Base-by-base conservation (phyloP, 2,797 vertebrate genomes). In the Trachurus trachurus region DNA sequence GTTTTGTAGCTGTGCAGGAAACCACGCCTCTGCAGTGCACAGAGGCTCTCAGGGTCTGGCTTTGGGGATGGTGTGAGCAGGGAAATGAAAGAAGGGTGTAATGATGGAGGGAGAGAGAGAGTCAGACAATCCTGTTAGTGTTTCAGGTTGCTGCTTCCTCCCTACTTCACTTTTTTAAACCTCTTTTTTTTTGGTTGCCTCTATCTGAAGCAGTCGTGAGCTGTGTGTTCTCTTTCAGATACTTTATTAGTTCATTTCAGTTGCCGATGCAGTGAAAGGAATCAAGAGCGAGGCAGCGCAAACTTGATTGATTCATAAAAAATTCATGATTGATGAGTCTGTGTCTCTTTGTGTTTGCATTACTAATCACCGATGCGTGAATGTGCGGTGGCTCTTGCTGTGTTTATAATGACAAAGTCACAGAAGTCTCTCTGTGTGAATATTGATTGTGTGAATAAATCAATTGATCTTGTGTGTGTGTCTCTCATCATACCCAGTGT, bases 401-500 rank as follows among this genome's bases (percentile, higher is more conserved):
- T 49, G 31, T 67, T 61, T 49, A 34, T 34, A 26, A 65, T 4
- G 26, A 60, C 59, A 34, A 17, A 4, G 34, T 40, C 42, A 15
- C 34, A 42, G 0, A 1, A n/a, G 19, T 44, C 11, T 57, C 17
- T 65, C 22, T 40, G 22, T 54, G 13, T 66, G 2, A 31, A 9
- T 77, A 57, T 74, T 47, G 37, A 40, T 72, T 26, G 31, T 52
- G 5, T 66, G 31, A 19, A 53, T 47, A 3, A 12, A 17, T 45
- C 2, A n/a, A 22, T 71, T 74, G 72, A 81, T 68, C 11, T 1
- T 15, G 2, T 62, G 1, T 50, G 16, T 68, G 8, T 71, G 9
- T 17, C 16, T 12, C 21, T 49, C 21, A 3, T 12, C 40, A 0
- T 53, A 29, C 21, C 56, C 89, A 99, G 98, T 99, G 39, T 99